Evolutionary conservation across 1,140 invertebrate genomes (phyloP).

Genomic region (Triops cancriformis): DNA sequence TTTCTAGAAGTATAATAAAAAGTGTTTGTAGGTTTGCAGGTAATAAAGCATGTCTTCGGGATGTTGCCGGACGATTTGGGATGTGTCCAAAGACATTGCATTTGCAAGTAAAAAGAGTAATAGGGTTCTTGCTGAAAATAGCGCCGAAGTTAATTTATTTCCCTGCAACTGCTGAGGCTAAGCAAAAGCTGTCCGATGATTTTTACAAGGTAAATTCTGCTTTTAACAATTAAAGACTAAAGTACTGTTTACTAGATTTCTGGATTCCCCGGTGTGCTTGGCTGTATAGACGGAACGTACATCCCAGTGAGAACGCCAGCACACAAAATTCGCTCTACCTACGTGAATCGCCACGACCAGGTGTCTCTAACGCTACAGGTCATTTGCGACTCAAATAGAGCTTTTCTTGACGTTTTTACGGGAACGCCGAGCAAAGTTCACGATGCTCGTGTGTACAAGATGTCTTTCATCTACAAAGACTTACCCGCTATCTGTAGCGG

Average conservation of each 20-base stretch:
- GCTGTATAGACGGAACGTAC: too few species aligned
- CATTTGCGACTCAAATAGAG: constrained; percentile 32
- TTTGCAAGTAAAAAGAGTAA: constrained; percentile 11
- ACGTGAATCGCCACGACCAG: constrained; percentile 33
- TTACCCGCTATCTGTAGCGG: constrained; percentile 30
- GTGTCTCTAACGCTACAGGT: constrained; percentile 34
- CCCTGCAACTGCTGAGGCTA: neutral
- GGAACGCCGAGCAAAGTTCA: constrained; percentile 33
- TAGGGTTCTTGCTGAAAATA: constrained; percentile 8
- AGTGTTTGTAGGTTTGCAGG: constrained; percentile 18
- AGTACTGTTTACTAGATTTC: neutral
- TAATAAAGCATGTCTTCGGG: too few species aligned
- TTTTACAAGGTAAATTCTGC: constrained; percentile 18
- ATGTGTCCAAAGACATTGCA: constrained; percentile 17
- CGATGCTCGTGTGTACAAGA: constrained; percentile 32
- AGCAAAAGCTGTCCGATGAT: neutral
- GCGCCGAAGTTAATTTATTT: constrained; percentile 17
- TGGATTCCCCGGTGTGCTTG: too few species aligned
- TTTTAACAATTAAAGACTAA: neutral
- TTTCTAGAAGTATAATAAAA: neutral
- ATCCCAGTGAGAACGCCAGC: too few species aligned
- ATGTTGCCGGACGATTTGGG: constrained; percentile 16
- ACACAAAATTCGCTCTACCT: too few species aligned
- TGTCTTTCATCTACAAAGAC: constrained; percentile 28
- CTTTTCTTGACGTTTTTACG: constrained; percentile 34